phyloP scores from a whole-genome alignment of 2,113 vertebrate species.

The Petrocephalus microphthalmus region DNA sequence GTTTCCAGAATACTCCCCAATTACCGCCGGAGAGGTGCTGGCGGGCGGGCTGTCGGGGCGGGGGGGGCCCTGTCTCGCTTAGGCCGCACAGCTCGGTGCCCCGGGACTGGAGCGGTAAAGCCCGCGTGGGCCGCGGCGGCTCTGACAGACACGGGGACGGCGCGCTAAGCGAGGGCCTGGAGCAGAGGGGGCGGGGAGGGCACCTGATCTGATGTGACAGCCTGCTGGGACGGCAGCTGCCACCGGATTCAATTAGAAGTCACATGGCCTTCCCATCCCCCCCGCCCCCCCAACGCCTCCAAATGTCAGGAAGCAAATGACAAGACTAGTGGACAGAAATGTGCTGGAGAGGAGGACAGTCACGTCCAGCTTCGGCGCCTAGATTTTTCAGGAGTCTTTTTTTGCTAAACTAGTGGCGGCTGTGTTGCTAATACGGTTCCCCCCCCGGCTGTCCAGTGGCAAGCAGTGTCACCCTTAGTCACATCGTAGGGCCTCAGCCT shows the following conservation, averaged over 20 bases:
- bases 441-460: not conserved
- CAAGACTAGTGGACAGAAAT: not conserved
- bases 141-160: too few species aligned
- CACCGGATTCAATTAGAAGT: slow-evolving; percentile 28
- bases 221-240: slow-evolving; percentile 30
- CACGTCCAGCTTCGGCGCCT: not conserved
- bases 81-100: not conserved
- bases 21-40: not conserved
- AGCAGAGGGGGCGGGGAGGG: not conserved
- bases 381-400: not conserved
- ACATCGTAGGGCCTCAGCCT: not conserved
- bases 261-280: not conserved
- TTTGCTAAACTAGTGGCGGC: not conserved
- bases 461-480: not conserved
- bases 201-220: not conserved
- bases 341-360: not conserved
- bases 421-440: not conserved
- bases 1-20: not conserved
- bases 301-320: not conserved
- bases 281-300: not conserved
- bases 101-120: not conserved
- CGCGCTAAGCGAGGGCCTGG: too few species aligned
- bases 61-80: not conserved
- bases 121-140: too few species aligned
- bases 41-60: not conserved